Base-by-base conservation (phyloP, 2,888 invertebrate species). In the Melangyna quadrimaculata region DNA sequence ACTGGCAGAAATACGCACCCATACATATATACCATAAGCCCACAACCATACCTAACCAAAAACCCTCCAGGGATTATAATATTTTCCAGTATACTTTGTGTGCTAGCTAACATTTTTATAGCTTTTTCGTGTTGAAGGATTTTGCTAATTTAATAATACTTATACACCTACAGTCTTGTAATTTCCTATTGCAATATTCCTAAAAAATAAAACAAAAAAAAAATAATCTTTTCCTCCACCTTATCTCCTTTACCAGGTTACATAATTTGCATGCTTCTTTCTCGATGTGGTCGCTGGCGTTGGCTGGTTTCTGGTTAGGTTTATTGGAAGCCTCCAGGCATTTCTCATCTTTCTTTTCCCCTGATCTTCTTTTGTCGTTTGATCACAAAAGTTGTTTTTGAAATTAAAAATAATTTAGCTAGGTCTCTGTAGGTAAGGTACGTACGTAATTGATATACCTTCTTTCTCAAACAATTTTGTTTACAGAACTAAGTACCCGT, bases 211-310 rank as follows among this genome's bases (percentile, higher is more conserved):
- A 61, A 40, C 59, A 35, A 57, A 40, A 37, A 37, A 59, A 27
- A 61, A 61, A 61, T 61, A 61, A 61, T 61, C 24, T 63, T 10
- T 27, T 17, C 27, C 40, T 43, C 43, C 24, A 9, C 40, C 59
- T 22, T 8, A 22, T 22, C 59, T 37, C 35, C 22, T 59, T 37
- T 35, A 17, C 10, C 61, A 17, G 27, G n/a, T 63, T 63, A 43
- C 61, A 63, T 63, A 63, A 63, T 63, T 63, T 63, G 40, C 61
- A 63, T 63, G n/a, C 24, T 43, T 61, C n/a, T 61, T 40, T 61
- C n/a, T 43, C 40, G 24, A 27, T 43, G 40, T 63, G 32, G 17
- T 43, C 40, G 61, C 17, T 24, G 40, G 61, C 17, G n/a, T n/a
- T n/a, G n/a, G n/a, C n/a, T n/a, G n/a, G n/a, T n/a, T n/a, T n/a